Conservation (phyloP, 2,797 vertebrate genomes). For the Pipistrellus pipistrellus region DNA sequence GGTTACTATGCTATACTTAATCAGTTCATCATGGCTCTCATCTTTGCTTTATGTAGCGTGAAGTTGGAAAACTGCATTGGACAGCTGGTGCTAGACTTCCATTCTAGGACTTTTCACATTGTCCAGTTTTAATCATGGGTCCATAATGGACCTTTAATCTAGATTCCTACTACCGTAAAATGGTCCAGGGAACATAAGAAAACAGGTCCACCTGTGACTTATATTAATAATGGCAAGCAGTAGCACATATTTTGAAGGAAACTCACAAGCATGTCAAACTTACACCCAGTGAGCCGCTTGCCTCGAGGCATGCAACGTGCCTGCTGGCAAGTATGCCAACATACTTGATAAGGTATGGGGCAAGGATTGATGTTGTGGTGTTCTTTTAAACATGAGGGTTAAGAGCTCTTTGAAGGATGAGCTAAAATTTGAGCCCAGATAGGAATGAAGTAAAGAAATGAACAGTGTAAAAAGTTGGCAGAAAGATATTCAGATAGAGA, state of each 20-base stretch:
- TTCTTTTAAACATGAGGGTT: not conserved
- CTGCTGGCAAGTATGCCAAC: rapidly evolving
- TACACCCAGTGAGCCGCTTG: too few species aligned
- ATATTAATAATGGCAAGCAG: not conserved
- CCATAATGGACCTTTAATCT: not conserved
- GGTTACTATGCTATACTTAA: not conserved
- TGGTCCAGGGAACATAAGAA: not conserved
- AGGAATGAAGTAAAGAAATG: not conserved
- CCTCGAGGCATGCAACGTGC: too few species aligned
- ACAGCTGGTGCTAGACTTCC: constrained; percentile 7
- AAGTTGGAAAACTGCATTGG: not conserved
- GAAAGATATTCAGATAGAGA: not conserved
- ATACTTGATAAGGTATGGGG: not conserved
- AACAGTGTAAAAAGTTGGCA: not conserved
- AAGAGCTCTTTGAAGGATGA: not conserved
- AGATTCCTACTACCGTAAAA: not conserved
- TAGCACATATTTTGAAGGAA: not conserved
- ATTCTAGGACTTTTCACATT: not conserved
- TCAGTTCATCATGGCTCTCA: not conserved
- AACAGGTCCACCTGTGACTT: not conserved
- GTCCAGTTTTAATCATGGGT: not conserved
- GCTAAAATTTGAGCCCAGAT: not conserved
- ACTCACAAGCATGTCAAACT: not conserved
- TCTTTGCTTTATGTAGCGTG: constrained; percentile 45
- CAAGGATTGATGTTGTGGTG: not conserved